Base-by-base conservation (phyloP, 2,113 vertebrate species). In the Zosterops pallidus region DNA sequence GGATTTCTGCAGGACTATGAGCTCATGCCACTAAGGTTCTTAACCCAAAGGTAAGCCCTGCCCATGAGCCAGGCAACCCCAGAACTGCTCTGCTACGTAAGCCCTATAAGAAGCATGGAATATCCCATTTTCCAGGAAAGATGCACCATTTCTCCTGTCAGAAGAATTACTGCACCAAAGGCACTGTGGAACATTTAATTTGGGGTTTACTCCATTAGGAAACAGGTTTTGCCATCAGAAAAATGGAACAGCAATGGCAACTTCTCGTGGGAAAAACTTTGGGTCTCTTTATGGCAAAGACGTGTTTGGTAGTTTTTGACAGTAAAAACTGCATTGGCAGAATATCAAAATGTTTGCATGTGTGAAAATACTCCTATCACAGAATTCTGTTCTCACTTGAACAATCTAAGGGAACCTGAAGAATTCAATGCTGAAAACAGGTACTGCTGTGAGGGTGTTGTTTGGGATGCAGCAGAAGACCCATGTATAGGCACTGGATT, bases 311-410 rank as follows among this genome's bases (percentile, higher is more conserved):
- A 35, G 28, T n/a, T 95, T 92, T 80, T 83, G 31, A 92, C 90
- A 91, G 46, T n/a, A 92, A 91, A 92, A 94, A 85, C 28, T 74
- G 24, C 57, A 83, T 8, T 91, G 90, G 70, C 87, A 95, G 49
- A 6, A 1, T 56, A 89, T 89, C 75, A 91, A 85, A 92, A 87
- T 37, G 89, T 83, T 89, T 85, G 80, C 59, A 79, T 57, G 70
- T 85, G 74, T 76, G 84, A 84, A 95, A 91, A 85, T 0, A 0
- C 26, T 69, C 83, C 83, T 77, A 79, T 62, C 78, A 72, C 35
- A 87, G 72, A 84, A 62, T 29, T 79, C 78, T 90, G 41, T 25
- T 83, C 52, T 76, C 63, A 41, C 62, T 91, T 78, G 72, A 68
- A 68, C 74, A 82, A 72, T 35, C 77, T 33, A 53, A 70, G 50